Base-by-base conservation (phyloP, 1,140 invertebrate genomes). In the Vanessa atalanta region DNA sequence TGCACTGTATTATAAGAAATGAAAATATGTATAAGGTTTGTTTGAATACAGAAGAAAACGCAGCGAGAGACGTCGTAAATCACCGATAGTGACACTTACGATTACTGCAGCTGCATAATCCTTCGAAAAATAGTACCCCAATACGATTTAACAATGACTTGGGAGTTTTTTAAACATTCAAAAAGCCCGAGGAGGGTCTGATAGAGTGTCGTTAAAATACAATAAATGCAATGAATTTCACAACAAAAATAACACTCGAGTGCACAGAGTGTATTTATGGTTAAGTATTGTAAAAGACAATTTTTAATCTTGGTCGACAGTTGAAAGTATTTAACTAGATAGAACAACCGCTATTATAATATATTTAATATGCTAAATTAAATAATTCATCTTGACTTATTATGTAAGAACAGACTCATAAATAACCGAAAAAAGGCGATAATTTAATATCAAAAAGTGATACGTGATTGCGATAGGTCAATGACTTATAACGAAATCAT, bases 31-130 rank as follows among this genome's bases (percentile, higher is more conserved):
- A 78, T 83, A 80, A 89, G 87, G 87, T 89, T 88, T 88, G 85
- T 89, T 81, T 76, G 65, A 85, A 82, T 85, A 61, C 12, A 74
- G 70, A 81, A 83, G 84, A 82, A 83, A 82, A 81, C 89, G 79
- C 87, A 86, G 87, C 86, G 80, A 88, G 88, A 86, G 80, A 84
- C 73, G 75, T 83, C 82, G 83, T 92, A 91, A 89, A 91, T 90
- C 89, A 90, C 70, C 51, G 51, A 14, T 80, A 74, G 76, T 88
- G 88, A 87, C 89, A 86, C 75, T 88, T 84, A 86, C 83, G 85
- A 88, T 86, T 80, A 76, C 70, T 84, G 81, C 83, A 87, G 85
- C 84, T 86, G 84, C 76, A 83, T 83, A 81, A 81, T 80, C 79
- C 73, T 77, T 84, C 76, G 81, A 85, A 84, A 88, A 86, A 84